A percentile compares a stretch with the other conserved stretches of the same genome.
These are phyloP conservation scores for Zapornia atra DNA, from an alignment of 2,113 vertebrate species.

Conservation along the genomic window DNA sequence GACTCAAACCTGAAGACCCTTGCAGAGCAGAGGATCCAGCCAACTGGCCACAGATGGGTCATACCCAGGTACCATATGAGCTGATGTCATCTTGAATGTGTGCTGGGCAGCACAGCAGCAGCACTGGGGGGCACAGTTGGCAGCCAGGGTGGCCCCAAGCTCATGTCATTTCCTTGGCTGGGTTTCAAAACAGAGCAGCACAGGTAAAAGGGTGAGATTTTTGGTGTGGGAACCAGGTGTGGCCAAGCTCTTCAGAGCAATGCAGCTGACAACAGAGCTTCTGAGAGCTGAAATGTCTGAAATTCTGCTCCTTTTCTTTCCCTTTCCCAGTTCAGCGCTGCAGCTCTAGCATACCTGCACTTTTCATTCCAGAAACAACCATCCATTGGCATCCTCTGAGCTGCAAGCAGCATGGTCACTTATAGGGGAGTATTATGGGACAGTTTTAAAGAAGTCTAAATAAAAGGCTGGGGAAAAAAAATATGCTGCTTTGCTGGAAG, in stretches of 20 bases:
- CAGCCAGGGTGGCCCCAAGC: background rate
- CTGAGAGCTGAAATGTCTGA: background rate
- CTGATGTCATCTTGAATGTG: background rate
- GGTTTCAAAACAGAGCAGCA: background rate
- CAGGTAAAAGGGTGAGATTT: background rate
- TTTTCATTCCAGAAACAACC: background rate
- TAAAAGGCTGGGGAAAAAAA: background rate
- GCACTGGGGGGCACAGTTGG: background rate
- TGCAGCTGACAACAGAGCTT: background rate
- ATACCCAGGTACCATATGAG: background rate
- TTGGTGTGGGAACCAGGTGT: rapidly evolving
- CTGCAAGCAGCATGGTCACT: background rate
- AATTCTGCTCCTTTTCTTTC: background rate
- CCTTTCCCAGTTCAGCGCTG: background rate
- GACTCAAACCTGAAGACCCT: background rate
- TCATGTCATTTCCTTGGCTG: background rate
- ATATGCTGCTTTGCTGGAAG: background rate
- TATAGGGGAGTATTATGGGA: background rate
- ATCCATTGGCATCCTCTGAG: background rate
- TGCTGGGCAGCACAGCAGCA: background rate
- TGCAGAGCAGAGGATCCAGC: background rate
- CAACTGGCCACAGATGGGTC: background rate
- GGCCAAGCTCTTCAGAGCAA: background rate
- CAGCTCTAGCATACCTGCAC: background rate
- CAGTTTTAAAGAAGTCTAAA: background rate